Percentiles rank a stretch among this genome's conserved stretches.
Evolutionary conservation across 2,888 invertebrate genomes (phyloP).

Genomic region (Omphaloscelis lunosa): DNA sequence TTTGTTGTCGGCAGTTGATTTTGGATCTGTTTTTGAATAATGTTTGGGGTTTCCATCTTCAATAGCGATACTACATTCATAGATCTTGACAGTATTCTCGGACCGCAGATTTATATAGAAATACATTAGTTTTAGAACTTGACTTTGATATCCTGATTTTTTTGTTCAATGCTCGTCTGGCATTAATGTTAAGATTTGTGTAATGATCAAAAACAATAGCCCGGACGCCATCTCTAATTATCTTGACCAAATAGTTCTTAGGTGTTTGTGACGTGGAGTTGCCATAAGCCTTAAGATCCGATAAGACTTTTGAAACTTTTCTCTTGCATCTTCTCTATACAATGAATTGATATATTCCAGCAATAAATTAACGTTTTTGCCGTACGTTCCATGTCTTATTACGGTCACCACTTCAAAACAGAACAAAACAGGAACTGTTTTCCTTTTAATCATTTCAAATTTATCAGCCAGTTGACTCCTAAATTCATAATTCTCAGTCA

Average conservation of each 20-base stretch:
- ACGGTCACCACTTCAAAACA: conserved; percentile 49
- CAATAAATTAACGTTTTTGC: conserved; percentile 53
- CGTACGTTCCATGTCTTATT: conserved; percentile 58
- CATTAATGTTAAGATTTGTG: not conserved
- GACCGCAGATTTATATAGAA: too few species aligned
- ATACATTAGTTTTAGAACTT: too few species aligned
- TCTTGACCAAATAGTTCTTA: not conserved
- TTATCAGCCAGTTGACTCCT: conserved; percentile 66
- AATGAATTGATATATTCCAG: conserved; percentile 74
- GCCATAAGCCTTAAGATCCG: not conserved
- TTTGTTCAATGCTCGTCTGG: not conserved
- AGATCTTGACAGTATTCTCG: too few species aligned
- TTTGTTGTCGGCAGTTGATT: too few species aligned
- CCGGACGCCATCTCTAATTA: not conserved
- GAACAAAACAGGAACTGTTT: conserved; percentile 56
- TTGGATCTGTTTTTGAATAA: too few species aligned
- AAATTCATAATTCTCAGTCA: conserved; percentile 64
- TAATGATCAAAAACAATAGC: not conserved
- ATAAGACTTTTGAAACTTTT: not conserved
- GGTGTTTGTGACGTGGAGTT: not conserved
- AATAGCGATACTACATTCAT: too few species aligned
- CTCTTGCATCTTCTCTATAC: conserved; percentile 54
- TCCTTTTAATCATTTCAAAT: conserved; percentile 63
- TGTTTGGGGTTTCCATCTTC: too few species aligned
- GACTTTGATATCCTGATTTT: too few species aligned